Base-by-base conservation (phyloP, 2,888 invertebrate species). In the Calliopum simillimum region DNA sequence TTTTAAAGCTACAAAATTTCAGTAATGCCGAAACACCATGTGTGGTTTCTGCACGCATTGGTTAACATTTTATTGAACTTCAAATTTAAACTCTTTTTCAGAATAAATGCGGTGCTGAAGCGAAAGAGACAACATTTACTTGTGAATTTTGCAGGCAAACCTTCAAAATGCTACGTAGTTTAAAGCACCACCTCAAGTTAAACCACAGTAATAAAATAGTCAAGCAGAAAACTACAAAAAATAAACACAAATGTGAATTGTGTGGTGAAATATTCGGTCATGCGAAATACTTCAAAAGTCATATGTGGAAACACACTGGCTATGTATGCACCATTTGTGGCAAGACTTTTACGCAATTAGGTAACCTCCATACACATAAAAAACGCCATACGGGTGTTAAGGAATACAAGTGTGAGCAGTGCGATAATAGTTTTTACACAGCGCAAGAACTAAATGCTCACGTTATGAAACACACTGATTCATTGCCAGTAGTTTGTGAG, bases 321-420 rank as follows among this genome's bases (percentile, higher is more conserved):
- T 81, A 81, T 46, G 74, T 79, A 21, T 84, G 84, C 59, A 81
- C 84, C 69, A 81, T 84, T 43, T 84, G 84, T 53, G 83, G 82
- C 14, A 79, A 82, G 23, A 75, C 79, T 0, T 84, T 84, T 51
- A 81, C 83, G 1, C 82, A 84, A 58, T 77, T 81, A 1, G 84
- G 84, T 3, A 84, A 84, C 55, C 77, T 84, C 78, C 79, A 80
- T 74, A 79, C 82, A 1, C 84, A 84, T 59, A 79, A 82, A 13
- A 79, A 82, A 69, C 82, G 84, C 0, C 84, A 84, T 71, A 82
- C 81, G 4, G 84, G 84, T 13, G 81, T 84, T 3, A 84, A 84
- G 65, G 80, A 83, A 0, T 79, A 81, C 71, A 80, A 81, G 23
- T 84, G 84, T 47, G 76, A 76, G 19, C 76, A 81, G 0, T 84